phyloP scores from a whole-genome alignment of 1,140 invertebrate genomes.

The Rhopalosiphum maidis region DNA sequence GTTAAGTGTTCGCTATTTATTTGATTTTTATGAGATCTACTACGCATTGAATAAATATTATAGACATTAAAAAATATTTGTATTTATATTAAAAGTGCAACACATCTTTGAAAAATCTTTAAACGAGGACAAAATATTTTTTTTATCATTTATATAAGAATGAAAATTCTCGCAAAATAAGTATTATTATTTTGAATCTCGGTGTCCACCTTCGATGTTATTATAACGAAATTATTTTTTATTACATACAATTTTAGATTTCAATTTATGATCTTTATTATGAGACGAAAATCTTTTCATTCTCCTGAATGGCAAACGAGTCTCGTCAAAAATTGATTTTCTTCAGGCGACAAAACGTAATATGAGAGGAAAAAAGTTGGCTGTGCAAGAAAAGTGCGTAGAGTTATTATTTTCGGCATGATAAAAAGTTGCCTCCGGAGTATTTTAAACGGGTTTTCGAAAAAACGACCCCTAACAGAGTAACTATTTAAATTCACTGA shows the following conservation, averaged over 20 bases:
- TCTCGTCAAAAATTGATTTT: conserved; percentile 15
- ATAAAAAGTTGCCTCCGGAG: conserved; percentile 52
- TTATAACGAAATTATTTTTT: conserved; percentile 1
- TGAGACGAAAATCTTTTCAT: not conserved
- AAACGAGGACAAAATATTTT: not conserved
- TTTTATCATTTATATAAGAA: not conserved
- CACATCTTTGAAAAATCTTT: not conserved
- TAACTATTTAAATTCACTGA: conserved; percentile 43
- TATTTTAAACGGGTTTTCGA: conserved; percentile 43
- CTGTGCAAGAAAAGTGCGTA: not conserved
- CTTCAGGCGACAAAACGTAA: not conserved
- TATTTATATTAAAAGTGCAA: too few species aligned
- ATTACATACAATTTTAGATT: not conserved
- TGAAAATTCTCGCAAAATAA: not conserved
- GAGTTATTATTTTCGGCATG: conserved; percentile 20
- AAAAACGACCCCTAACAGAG: conserved; percentile 23
- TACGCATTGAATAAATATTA: too few species aligned
- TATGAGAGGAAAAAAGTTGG: not conserved
- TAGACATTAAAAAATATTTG: too few species aligned
- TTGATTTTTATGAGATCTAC: too few species aligned
- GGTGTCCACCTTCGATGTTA: not conserved
- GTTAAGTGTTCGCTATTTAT: not conserved
- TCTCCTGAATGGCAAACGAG: not conserved
- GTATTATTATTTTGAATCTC: not conserved
- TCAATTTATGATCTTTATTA: conserved; percentile 24